phyloP scores from a whole-genome alignment of 2,888 invertebrate species.

The Lobophora halterata region DNA sequence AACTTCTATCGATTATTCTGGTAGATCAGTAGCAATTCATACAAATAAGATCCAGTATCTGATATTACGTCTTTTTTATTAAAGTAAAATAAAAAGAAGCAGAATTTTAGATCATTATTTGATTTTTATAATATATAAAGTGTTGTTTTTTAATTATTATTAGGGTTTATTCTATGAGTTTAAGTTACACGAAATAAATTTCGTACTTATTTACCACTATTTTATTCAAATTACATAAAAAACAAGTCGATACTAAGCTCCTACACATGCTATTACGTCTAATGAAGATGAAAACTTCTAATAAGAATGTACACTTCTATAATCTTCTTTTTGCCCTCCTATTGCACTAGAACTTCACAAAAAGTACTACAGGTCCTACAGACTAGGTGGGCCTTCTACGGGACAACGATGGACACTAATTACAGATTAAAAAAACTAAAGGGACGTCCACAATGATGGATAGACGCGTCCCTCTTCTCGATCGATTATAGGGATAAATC shows the following conservation, averaged over 20 bases:
- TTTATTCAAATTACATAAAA: too few relatives aligned
- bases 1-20: too few relatives aligned
- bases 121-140: too few relatives aligned
- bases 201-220: too few relatives aligned
- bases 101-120: too few relatives aligned
- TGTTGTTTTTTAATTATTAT: too few relatives aligned
- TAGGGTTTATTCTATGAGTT: too few relatives aligned
- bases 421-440: slow-evolving; percentile 35
- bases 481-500: slow-evolving; percentile 57
- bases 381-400: slow-evolving; percentile 40
- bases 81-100: too few relatives aligned
- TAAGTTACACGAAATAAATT: too few relatives aligned
- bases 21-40: too few relatives aligned
- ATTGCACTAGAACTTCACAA: slow-evolving; percentile 8
- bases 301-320: slow-evolving; percentile 5
- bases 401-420: slow-evolving; percentile 39
- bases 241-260: background rate
- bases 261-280: background rate
- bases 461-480: slow-evolving; percentile 49
- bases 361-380: slow-evolving; percentile 16
- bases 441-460: slow-evolving; percentile 47
- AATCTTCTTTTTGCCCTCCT: slow-evolving; percentile 11
- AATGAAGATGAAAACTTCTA: slow-evolving; percentile 18
- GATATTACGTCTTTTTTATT: too few relatives aligned
- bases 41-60: too few relatives aligned